A percentile compares a stretch with the other conserved stretches of the same genome.
Evolutionary conservation across 1,140 invertebrate species (phyloP).

Genomic region (Vanessa atalanta): DNA sequence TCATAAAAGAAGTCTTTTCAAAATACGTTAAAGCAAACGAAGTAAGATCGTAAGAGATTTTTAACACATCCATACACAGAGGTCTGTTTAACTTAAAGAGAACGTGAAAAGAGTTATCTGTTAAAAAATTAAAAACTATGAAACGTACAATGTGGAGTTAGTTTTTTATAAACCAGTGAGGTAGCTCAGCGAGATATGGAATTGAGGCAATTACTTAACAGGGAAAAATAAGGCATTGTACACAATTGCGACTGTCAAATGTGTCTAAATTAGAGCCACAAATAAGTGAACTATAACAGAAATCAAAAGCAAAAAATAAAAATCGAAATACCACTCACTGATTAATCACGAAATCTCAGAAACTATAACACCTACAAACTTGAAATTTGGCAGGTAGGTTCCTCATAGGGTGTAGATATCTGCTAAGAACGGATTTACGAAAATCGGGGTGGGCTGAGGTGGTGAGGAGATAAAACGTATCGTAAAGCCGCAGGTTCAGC

Average conservation of each 20-base stretch:
- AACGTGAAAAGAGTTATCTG: slow-evolving; percentile 35
- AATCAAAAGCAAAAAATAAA: too few species aligned
- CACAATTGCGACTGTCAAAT: not conserved
- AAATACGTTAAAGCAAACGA: not conserved
- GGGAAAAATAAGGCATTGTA: slow-evolving; percentile 26
- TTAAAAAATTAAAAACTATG: slow-evolving; percentile 39
- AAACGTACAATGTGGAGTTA: slow-evolving; percentile 39
- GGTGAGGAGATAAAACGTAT: too few species aligned
- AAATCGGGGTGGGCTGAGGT: too few species aligned
- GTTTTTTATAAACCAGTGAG: slow-evolving; percentile 39
- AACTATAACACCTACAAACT: too few species aligned
- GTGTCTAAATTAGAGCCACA: not conserved
- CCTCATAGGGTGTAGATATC: too few species aligned
- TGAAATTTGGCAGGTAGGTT: too few species aligned
- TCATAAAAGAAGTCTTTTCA: too few species aligned
- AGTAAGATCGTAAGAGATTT: not conserved
- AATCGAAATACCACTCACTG: too few species aligned
- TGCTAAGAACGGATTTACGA: too few species aligned
- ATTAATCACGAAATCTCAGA: too few species aligned
- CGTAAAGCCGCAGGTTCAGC: too few species aligned
- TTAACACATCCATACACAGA: slow-evolving; percentile 13
- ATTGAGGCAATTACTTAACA: slow-evolving; percentile 48
- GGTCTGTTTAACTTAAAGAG: slow-evolving; percentile 30
- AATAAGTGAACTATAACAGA: not conserved
- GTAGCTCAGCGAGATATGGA: slow-evolving; percentile 42